Base-by-base conservation (phyloP, 2,888 invertebrate species). In the Pachycephus smyrnensis region DNA sequence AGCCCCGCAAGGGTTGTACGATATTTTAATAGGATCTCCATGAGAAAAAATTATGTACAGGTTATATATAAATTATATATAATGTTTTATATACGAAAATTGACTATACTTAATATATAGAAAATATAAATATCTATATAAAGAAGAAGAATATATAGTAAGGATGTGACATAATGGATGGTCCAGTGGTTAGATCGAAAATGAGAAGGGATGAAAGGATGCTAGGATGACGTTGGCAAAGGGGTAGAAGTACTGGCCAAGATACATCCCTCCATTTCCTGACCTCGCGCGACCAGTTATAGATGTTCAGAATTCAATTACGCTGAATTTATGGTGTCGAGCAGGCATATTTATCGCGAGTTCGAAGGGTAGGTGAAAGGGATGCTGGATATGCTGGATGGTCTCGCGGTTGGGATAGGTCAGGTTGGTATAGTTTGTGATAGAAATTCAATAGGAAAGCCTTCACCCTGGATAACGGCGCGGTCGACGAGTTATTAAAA, bases 231-330 rank as follows among this genome's bases (percentile, higher is more conserved):
- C 31, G 12, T 30, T 30, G 31, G 31, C 69, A 4, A 0, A 40
- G 30, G 32, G 12, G 30, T 2, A 30, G 30, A 30, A 30, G 30
- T 69, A 73, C 35, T 80, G 83, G 81, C 84, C 84, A 84, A 87
- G 88, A 86, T 86, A 87, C 86, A 86, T 87, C 87, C 84, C 82
- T 82, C 87, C 82, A 87, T 88, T 88, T 88, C 85, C 86, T 79
- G 83, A 84, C 83, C 82, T 88, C 84, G 84, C 82, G 76, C 84
- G 73, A 76, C 40, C 82, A 82, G 87, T 86, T 86, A 84, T 87
- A 84, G 86, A 86, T 86, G 84, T 86, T 87, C 87, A 88, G 88
- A 89, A 89, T 88, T 89, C 89, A 88, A 89, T 89, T 89, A 88
- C 86, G 83, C 78, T 81, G 84, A 88, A 88, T 89, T 89, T 89